phyloP scores from a whole-genome alignment of 2,888 invertebrate genomes.

The Eristalinus sepulchralis region DNA sequence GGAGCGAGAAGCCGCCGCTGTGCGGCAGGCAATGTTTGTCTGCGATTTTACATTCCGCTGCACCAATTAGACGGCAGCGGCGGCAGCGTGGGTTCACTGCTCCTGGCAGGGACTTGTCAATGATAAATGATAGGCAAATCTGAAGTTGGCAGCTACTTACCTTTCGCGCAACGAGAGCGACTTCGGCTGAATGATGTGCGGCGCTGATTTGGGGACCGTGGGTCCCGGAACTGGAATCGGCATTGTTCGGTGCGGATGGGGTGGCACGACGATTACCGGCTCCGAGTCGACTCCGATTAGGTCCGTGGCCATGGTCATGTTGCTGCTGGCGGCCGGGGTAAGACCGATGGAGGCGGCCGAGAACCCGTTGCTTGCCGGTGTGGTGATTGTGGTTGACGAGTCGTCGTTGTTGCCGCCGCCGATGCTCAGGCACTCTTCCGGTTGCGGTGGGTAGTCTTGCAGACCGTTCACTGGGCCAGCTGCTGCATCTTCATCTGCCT shows the following conservation, averaged over 20 bases:
- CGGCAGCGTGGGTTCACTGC: slow-evolving; percentile 38
- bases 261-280: slow-evolving; percentile 74
- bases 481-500: slow-evolving; percentile 15
- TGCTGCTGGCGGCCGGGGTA: slow-evolving; percentile 75
- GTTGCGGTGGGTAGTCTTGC: slow-evolving; percentile 43
- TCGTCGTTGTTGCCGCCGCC: slow-evolving; percentile 75
- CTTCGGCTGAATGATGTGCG: slow-evolving; percentile 60
- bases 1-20: not conserved
- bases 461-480: slow-evolving; percentile 31
- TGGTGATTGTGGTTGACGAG: slow-evolving; percentile 79
- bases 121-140: slow-evolving; percentile 46
- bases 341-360: slow-evolving; percentile 78
- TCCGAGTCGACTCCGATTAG: slow-evolving; percentile 59
- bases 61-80: not conserved
- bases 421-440: slow-evolving; percentile 71
- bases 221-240: slow-evolving; percentile 67
- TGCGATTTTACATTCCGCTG: slow-evolving; percentile 30
- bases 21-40: slow-evolving; percentile 31
- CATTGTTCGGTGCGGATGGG: slow-evolving; percentile 73
- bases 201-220: slow-evolving; percentile 58
- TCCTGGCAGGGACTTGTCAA: slow-evolving; percentile 3
- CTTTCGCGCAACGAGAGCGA: slow-evolving; percentile 62
- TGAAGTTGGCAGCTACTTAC: slow-evolving; percentile 36
- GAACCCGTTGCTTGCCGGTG: slow-evolving; percentile 79
- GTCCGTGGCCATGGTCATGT: slow-evolving; percentile 62